Base-by-base conservation (phyloP, 2,888 invertebrate genomes). In the Drosophila anceps region DNA sequence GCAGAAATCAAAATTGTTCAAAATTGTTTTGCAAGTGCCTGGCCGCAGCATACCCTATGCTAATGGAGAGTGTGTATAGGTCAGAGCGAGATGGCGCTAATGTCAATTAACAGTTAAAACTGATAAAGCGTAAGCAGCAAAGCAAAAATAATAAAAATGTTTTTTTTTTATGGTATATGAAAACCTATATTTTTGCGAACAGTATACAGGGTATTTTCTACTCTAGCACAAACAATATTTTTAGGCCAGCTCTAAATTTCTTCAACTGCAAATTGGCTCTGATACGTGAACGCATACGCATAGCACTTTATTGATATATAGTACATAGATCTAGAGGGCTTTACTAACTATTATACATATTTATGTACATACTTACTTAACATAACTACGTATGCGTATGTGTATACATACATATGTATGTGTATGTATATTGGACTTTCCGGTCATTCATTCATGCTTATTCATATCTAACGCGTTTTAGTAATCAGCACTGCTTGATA, bases 401-500 rank as follows among this genome's bases (percentile, higher is more conserved):
- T 35, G 10, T 31, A 15, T 31, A 15, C 7, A 4, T 31, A 18
- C 37, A n/a, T 37, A 4, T 31, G 15, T 53, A n/a, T 37, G 24
- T 24, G 6, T 20, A 2, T 39, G n/a, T 20, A 20, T 66, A 15
- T 64, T 46, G 44, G 67, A 53, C 31, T 39, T 67, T 18, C 35
- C 33, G 51, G 33, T 43, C 41, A 57, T 72, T 76, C 70, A 73
- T 69, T 75, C 75, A 68, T 66, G 37, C 33, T 50, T 35, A 33
- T 67, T 67, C 54, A 35, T 43, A 57, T 43, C 27, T 70, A 51
- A 68, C 18, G 69, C 33, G 31, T 33, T 31, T 41, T 24, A 37
- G 31, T 76, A 60, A 74, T 74, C 77, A 77, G 63, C 57, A 12
- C 39, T 55, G 12, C 39, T 37, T 44, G 76, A 76, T 79, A 76